These are phyloP conservation scores for Hypotaenidia philippensis DNA, from an alignment of 2,797 vertebrate species.

Conservation along the genomic window DNA sequence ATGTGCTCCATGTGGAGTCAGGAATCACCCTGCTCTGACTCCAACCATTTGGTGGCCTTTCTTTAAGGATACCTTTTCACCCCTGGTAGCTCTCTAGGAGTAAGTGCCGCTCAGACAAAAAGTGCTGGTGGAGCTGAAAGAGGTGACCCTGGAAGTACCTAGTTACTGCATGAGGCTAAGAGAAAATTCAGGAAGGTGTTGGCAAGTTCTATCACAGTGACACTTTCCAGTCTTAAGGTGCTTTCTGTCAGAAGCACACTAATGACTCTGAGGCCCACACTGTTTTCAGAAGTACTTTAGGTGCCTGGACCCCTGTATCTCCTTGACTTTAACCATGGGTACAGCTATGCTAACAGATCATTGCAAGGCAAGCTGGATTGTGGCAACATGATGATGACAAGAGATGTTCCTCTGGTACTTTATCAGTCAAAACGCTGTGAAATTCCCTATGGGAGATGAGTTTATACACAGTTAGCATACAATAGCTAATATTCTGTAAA, in stretches of 20 bases:
- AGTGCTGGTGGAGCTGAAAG: neutral
- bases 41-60: neutral
- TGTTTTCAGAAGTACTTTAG: neutral
- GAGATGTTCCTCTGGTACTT: neutral
- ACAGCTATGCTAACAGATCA: neutral
- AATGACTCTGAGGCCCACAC: neutral
- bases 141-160: neutral
- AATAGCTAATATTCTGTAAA: neutral
- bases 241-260: neutral
- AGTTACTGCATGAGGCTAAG: neutral
- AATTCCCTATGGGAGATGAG: neutral
- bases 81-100: neutral
- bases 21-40: neutral
- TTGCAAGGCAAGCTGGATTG: neutral
- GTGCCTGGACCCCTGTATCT: neutral
- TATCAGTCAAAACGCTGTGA: neutral
- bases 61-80: neutral
- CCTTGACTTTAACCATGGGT: neutral
- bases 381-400: neutral
- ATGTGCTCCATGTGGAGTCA: neutral
- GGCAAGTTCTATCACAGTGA: neutral
- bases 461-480: neutral
- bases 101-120: neutral
- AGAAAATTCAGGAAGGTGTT: neutral
- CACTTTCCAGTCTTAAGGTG: neutral